Evolutionary conservation across 2,797 vertebrate genomes (phyloP).

Genomic region (Hafferia zeledoni): DNA sequence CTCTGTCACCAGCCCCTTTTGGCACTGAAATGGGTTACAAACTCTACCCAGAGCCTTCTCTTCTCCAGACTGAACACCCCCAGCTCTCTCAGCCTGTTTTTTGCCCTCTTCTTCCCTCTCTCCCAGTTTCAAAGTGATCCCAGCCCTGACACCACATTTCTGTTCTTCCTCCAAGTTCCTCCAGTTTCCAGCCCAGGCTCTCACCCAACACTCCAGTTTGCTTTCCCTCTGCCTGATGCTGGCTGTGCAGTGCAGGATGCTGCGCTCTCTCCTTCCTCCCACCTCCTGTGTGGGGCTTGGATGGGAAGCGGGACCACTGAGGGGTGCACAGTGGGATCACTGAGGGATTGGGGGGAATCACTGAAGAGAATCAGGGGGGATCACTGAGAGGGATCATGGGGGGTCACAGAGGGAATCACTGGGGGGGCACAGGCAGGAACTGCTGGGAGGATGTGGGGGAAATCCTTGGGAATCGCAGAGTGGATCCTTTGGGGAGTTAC

Average conservation of each 20-base stretch:
- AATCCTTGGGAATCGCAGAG: too few species aligned
- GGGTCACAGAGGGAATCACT: too few species aligned
- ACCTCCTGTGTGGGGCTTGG: rapidly evolving
- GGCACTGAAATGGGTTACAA: neutral
- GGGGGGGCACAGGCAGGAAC: neutral
- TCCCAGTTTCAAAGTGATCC: neutral
- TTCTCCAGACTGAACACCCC: neutral
- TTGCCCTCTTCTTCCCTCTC: neutral
- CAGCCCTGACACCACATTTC: neutral
- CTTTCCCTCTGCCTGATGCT: neutral
- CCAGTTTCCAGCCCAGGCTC: neutral
- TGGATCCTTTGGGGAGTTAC: too few species aligned
- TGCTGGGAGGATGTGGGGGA: neutral
- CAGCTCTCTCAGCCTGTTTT: neutral
- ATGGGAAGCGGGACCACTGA: neutral
- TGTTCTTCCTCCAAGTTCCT: neutral
- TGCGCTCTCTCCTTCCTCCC: neutral
- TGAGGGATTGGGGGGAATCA: too few species aligned
- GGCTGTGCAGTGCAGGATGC: rapidly evolving
- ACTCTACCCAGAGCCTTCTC: neutral
- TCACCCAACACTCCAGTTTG: neutral
- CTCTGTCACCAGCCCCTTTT: neutral
- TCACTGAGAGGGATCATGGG: neutral
- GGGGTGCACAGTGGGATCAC: too few species aligned
- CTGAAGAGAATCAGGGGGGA: neutral